These are phyloP conservation scores for Clostera curtula DNA, from an alignment of 2,888 invertebrate genomes.

Conservation along the genomic window DNA sequence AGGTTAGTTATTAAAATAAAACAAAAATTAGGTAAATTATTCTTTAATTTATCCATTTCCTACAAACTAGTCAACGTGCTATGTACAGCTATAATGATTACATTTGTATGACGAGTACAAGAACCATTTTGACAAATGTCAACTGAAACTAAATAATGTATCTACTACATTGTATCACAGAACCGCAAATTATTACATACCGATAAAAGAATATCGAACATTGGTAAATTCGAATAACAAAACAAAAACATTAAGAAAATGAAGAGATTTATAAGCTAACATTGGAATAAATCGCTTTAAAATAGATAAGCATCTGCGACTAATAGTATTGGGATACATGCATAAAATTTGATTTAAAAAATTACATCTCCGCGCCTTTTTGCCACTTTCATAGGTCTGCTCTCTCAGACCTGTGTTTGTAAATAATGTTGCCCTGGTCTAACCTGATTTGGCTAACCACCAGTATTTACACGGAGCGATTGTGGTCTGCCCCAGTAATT, in stretches of 20 bases:
- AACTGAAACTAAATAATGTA: conserved; percentile 9
- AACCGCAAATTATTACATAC: conserved; percentile 15
- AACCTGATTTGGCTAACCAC: too few relatives aligned
- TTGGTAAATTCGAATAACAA: conserved; percentile 15
- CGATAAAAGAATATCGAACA: conserved; percentile 13
- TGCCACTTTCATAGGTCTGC: too few relatives aligned
- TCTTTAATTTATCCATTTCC: conserved; percentile 54
- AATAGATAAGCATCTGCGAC: too few relatives aligned
- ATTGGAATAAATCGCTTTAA: too few relatives aligned
- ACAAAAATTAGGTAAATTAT: conserved; percentile 26
- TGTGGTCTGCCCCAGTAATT: too few relatives aligned
- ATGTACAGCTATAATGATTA: conserved; percentile 51
- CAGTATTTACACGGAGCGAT: too few relatives aligned
- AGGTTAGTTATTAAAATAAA: too few relatives aligned
- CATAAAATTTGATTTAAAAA: conserved; percentile 1
- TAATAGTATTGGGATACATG: too few relatives aligned
- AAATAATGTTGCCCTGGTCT: too few relatives aligned
- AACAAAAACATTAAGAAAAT: conserved; percentile 6
- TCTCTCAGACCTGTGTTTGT: too few relatives aligned
- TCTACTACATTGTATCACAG: conserved; percentile 28
- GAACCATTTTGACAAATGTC: not conserved
- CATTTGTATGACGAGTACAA: too few relatives aligned
- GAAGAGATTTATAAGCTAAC: conserved; percentile 11
- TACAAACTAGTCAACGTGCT: conserved; percentile 70
- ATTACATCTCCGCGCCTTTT: too few relatives aligned